Base-by-base conservation (phyloP, 2,113 vertebrate genomes). In the Thomomys bottae region DNA sequence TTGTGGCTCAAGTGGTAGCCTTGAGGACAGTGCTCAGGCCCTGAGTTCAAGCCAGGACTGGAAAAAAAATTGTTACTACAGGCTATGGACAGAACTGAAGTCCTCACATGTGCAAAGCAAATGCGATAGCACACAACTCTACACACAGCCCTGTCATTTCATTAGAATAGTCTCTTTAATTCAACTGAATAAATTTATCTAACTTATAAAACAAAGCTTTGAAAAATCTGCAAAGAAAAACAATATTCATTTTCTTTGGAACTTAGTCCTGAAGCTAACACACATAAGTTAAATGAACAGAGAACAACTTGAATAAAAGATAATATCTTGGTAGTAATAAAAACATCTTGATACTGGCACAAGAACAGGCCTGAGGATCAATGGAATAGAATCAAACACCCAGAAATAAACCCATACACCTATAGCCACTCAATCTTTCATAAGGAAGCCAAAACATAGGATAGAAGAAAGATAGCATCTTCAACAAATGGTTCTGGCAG, bases 271-370 rank as follows among this genome's bases (percentile, higher is more conserved):
- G n/a, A 87, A 90, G 36, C 36, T 63, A 84, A 91, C 57, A 89
- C 32, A 12, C 40, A 34, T 57, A 68, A 61, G 26, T 71, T 79
- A 73, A 80, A 78, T 28, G 45, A 73, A 57, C 3, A 79, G 38
- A 88, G 68, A 93, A 91, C 8, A 83, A 82, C 59, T 72, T 45
- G 24, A 70, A 89, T 76, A 26, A 76, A 93, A 94, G 78, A 78
- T 71, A 87, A 94, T 67, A 92, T 87, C 94, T 87, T 92, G 79
- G 79, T 49, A 49, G 45, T 49, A 49, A 49, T 49, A 49, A 49
- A 49, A 49, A 49, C 45, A 49, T 8, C 45, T 49, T 49, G 45
- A 3, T 49, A 49, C 45, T 49, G 45, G 10, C 14, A 49, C 11
- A 49, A 49, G 45, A 49, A 49, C 45, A 49, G 45, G 45, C 45